Base-by-base conservation (phyloP, 2,113 vertebrate genomes). In the Chaetodon trifascialis region DNA sequence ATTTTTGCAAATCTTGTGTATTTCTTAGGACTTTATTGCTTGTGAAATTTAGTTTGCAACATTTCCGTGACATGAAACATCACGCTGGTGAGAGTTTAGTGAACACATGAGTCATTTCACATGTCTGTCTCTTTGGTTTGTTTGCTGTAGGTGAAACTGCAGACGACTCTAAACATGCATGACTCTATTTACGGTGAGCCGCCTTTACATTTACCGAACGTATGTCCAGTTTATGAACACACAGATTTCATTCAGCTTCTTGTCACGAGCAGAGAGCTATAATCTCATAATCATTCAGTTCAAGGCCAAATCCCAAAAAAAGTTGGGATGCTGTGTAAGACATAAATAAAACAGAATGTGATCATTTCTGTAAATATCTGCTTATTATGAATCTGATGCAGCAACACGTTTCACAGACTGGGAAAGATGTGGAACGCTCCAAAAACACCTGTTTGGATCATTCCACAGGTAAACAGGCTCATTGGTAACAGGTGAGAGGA, bases 121-220 rank as follows among this genome's bases (percentile, higher is more conserved):
- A 12, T 67, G 16, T 74, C 40, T 52, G 5, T 17, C 0, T 34
- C 6, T 7, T 23, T 63, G 25, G 19, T 72, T 66, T 68, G 17
- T 66, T 54, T 86, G 15, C 71, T 80, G 1, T 25, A 91, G 85
- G 44, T 75, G 70, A 81, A 54, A 30, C 38, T 58, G 17, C 75
- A 71, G 62, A 62, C 9, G 75, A 78, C 1, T 78, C 62, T 16
- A 68, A 63, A 65, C 46, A 55, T 2, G 11, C 34, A 16, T 80
- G 36, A 77, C 14, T 74, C 15, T 49, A 17, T 68, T 86, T 4
- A 63, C 38, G 79, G 88, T 91, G 46, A 91, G 81, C 14, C 51
- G 34, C n/a, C 14, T 44, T 51, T 21, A 51, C 42, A 59, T 16
- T 40, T 60, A 16, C 60, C n/a, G 44, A 34, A 47, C 9, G 14